Evolutionary conservation across 2,797 vertebrate species (phyloP).

Genomic region (Synaphobranchus kaupii): DNA sequence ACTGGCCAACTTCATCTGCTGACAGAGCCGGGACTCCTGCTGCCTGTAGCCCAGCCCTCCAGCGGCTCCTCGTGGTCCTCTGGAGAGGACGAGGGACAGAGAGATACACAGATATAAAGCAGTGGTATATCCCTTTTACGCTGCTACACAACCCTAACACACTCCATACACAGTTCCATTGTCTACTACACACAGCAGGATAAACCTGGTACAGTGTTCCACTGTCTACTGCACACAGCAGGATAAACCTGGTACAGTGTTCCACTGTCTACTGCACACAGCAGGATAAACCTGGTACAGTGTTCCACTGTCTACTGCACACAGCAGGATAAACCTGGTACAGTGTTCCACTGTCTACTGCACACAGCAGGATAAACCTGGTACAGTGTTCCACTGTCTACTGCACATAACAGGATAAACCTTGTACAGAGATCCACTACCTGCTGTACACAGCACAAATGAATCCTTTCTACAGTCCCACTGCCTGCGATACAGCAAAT

Average conservation of each 20-base stretch:
- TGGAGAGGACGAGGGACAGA: conserved; percentile 44
- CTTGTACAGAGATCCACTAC: no score
- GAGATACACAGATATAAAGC: background rate
- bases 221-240: background rate
- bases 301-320: no score
- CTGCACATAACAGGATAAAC: no score
- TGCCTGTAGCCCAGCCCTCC: conserved; percentile 80
- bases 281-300: no score
- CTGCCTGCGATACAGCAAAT: background rate
- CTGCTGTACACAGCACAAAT: background rate
- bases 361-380: background rate
- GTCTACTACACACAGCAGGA: background rate
- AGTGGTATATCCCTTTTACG: background rate
- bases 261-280: background rate
- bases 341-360: background rate
- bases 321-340: background rate
- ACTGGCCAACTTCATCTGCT: conserved; percentile 83
- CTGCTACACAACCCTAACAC: background rate
- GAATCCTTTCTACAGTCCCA: background rate
- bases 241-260: background rate
- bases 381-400: background rate
- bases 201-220: background rate
- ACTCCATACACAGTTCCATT: background rate
- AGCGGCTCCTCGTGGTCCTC: conserved; percentile 77
- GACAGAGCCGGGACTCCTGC: conserved; percentile 82